A percentile compares a stretch with the other conserved stretches of the same genome.
Evolutionary conservation across 1,140 invertebrate genomes (phyloP).

Genomic region (Nephila pilipes): DNA sequence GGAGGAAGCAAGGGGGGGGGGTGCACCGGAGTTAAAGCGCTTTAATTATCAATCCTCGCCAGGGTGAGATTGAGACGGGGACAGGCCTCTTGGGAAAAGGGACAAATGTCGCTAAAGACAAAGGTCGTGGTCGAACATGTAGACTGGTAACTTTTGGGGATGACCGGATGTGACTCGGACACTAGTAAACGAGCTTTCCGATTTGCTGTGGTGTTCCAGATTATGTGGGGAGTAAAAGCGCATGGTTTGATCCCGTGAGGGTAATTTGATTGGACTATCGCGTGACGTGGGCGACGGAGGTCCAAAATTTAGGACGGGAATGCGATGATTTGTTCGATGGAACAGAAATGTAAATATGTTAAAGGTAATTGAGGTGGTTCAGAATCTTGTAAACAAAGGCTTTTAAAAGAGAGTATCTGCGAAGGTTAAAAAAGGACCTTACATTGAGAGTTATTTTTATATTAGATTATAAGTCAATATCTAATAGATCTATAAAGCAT

Average conservation of each 20-base stretch:
- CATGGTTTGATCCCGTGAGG: background rate
- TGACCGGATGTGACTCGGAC: conserved; percentile 4
- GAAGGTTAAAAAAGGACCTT: no score
- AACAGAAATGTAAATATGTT: no score
- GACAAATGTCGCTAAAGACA: conserved; percentile 36
- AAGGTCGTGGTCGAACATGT: conserved; percentile 31
- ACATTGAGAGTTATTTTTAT: no score
- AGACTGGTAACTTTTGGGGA: background rate
- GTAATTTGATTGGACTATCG: conserved; percentile 6
- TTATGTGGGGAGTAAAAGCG: background rate
- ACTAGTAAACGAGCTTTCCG: background rate
- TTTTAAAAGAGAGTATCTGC: no score
- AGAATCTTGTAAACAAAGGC: background rate
- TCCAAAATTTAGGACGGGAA: background rate
- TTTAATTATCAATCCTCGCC: background rate
- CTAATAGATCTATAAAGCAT: no score
- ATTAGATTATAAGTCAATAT: no score
- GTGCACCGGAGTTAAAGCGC: background rate
- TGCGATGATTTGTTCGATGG: background rate
- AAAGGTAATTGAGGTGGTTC: background rate
- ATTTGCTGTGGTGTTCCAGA: background rate
- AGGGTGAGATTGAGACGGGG: background rate
- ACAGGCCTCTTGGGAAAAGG: background rate
- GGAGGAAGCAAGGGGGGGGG: background rate
- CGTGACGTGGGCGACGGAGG: background rate